These are phyloP conservation scores for Pemphigus obesinymphae DNA, from an alignment of 1,140 invertebrate genomes.

Conservation along the genomic window DNA sequence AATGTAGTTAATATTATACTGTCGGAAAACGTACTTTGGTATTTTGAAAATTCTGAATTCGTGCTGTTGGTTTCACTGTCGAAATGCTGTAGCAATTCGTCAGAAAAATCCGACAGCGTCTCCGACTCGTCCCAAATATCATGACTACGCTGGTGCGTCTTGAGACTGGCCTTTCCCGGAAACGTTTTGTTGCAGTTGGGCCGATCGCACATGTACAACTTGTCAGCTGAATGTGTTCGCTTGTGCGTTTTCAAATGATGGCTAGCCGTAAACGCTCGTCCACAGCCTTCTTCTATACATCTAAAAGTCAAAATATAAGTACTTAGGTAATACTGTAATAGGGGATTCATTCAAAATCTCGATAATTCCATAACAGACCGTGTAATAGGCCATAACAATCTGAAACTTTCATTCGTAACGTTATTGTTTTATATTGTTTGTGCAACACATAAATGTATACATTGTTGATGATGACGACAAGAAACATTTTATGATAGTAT, in stretches of 20 bases:
- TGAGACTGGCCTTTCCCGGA: slow-evolving; percentile 40
- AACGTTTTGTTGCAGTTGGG: slow-evolving; percentile 44
- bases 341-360: too few relatives aligned
- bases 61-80: slow-evolving; percentile 27
- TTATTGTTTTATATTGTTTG: too few relatives aligned
- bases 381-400: too few relatives aligned
- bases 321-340: too few relatives aligned
- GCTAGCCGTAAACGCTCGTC: slow-evolving; percentile 86
- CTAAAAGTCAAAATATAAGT: too few relatives aligned
- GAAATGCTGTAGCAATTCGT: slow-evolving; percentile 20
- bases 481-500: too few relatives aligned
- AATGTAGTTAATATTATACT: not conserved
- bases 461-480: too few relatives aligned
- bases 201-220: slow-evolving; percentile 42
- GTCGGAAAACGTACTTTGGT: not conserved
- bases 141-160: slow-evolving; percentile 42
- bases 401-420: too few relatives aligned
- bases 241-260: slow-evolving; percentile 88
- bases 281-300: slow-evolving; percentile 63
- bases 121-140: slow-evolving; percentile 31
- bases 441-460: too few relatives aligned
- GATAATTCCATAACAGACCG: too few relatives aligned
- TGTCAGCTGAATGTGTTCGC: slow-evolving; percentile 57
- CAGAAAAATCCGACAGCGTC: slow-evolving; percentile 12
- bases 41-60: slow-evolving; percentile 9